Evolutionary conservation across 2,797 vertebrate genomes (phyloP), one percentile per base, ranked within the genome.

Genomic region (Sus cebifrons): DNA sequence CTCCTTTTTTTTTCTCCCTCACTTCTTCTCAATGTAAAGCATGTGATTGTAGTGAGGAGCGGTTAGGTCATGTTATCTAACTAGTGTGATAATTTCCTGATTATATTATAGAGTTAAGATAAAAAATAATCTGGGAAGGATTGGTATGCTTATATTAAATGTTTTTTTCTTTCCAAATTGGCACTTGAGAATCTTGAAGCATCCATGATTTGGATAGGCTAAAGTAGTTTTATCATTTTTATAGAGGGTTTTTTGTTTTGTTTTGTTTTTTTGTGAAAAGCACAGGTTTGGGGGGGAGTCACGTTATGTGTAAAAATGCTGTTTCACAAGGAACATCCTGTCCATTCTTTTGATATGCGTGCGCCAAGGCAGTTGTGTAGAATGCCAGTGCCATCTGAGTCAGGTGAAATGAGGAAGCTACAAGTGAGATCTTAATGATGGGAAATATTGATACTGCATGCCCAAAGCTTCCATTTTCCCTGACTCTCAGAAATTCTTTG

Each of bases 401-500:
- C 73, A 25, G 27, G 58, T 58, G 85, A 90, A 73, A 71, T 18
- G 73, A 74, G 13, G 75, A 71, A 40, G 15, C 1, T 65, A 49
- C 65, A 79, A 83, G 40, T 89, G 44, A 86, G 56, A 56, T 71
- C 29, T 89, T 94, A 75, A 77, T 40, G 25, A 86, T 67, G 65
- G 68, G 65, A 92, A 78, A 74, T 82, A 49, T 20, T 49, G 62
- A 5, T 40, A 32, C 16, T 62, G 20, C 44, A 15, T 77, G 56
- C 84, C 32, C 9, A n/a, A 86, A 62, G 58, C 89, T 79, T 86
- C 77, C n/a, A 29, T 95, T 84, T 93, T 86, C 56, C 64, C 29
- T 65, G 68, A 52, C 17, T 77, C 25, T 92, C 68, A 79, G 44
- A 94, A 83, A 70, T 92, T 93, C 77, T 85, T 78, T 74, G 49